These are phyloP conservation scores for Mobula birostris DNA, from an alignment of 2,113 vertebrate species.

Conservation along the genomic window DNA sequence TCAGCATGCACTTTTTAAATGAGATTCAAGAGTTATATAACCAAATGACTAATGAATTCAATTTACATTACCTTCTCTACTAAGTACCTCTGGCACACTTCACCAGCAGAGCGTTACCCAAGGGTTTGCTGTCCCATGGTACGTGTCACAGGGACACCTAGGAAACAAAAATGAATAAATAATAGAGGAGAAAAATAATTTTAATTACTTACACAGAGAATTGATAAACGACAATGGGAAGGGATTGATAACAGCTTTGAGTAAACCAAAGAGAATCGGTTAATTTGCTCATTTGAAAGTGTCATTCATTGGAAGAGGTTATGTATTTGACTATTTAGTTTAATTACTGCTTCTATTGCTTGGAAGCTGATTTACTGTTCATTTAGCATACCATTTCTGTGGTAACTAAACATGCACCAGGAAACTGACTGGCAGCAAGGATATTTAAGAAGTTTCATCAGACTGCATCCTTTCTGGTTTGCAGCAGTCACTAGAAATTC, in stretches of 20 bases:
- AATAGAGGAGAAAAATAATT: not conserved
- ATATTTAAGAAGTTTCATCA: slow-evolving; percentile 11
- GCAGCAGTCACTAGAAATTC: not conserved
- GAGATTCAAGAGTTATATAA: not conserved
- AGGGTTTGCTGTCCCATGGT: not conserved
- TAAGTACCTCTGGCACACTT: not conserved
- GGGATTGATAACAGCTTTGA: not conserved
- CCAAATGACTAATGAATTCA: not conserved
- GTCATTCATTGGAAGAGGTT: not conserved
- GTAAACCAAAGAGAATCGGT: not conserved
- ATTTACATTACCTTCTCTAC: not conserved
- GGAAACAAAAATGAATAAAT: not conserved
- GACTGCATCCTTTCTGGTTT: not conserved
- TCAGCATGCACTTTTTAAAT: not conserved
- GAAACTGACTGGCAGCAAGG: not conserved
- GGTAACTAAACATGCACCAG: not conserved
- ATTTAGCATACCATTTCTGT: not conserved
- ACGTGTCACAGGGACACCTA: not conserved
- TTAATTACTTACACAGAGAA: not conserved
- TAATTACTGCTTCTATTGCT: slow-evolving; percentile 13
- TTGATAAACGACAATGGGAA: not conserved
- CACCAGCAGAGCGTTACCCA: not conserved
- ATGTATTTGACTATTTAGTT: not conserved
- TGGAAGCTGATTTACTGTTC: not conserved
- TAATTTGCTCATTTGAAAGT: not conserved